Percentiles rank a stretch among this genome's conserved stretches.
These are phyloP conservation scores for Hippocampus guttulatus DNA, from an alignment of 2,113 vertebrate genomes.

Conservation along the genomic window DNA sequence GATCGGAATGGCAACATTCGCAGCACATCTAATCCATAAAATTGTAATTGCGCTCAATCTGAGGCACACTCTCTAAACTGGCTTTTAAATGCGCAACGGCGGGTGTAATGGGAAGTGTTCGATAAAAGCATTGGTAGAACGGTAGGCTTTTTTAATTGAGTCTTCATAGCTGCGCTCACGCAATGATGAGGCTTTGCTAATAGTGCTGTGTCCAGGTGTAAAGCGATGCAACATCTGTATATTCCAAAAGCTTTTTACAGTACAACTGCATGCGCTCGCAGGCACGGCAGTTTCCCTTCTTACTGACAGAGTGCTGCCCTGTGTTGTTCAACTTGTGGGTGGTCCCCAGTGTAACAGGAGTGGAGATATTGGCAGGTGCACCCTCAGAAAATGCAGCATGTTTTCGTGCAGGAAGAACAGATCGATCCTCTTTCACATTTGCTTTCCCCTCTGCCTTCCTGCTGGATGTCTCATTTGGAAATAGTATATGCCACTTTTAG, in stretches of 20 bases:
- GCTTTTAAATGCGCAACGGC: constrained; percentile 13
- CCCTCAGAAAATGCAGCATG: constrained; percentile 21
- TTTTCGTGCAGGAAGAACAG: constrained; percentile 42
- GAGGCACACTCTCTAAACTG: constrained; percentile 17
- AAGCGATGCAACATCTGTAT: neutral
- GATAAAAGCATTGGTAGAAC: neutral
- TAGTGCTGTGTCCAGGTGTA: neutral
- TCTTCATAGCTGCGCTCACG: constrained; percentile 12
- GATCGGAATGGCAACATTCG: neutral
- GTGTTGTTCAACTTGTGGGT: constrained; percentile 36
- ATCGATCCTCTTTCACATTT: constrained; percentile 29
- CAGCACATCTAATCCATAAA: constrained; percentile 22
- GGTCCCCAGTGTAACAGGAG: constrained; percentile 36
- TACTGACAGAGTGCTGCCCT: neutral
- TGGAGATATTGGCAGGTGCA: constrained; percentile 38
- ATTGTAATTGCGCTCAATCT: constrained; percentile 30
- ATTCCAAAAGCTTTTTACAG: neutral
- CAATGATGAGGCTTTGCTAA: neutral
- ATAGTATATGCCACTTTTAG: constrained; percentile 34
- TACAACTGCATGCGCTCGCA: neutral
- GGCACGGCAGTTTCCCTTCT: neutral
- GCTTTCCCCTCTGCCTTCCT: constrained; percentile 22
- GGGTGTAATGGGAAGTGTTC: neutral
- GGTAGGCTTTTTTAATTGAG: neutral
- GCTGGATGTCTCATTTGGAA: constrained; percentile 26